Conservation (phyloP, 2,797 vertebrate genomes). For the Limosa lapponica region DNA sequence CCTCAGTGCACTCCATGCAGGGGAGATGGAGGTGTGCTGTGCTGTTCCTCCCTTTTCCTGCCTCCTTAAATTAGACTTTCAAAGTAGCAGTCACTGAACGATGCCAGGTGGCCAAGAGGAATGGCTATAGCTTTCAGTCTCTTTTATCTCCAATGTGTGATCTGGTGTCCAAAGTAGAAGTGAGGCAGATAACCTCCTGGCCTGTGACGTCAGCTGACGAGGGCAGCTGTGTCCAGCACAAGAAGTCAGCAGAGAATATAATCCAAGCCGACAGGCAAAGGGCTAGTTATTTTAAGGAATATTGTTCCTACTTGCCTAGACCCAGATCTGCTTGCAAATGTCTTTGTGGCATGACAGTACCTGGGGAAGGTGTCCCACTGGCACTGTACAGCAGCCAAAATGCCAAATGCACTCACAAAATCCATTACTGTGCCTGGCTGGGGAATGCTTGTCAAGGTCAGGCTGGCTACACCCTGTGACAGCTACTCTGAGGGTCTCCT, state of each 20-base stretch:
- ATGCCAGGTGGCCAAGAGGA: not conserved
- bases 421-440: not conserved
- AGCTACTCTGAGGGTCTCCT: not conserved
- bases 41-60: not conserved
- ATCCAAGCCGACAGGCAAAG: not conserved
- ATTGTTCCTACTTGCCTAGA: not conserved
- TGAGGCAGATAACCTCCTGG: not conserved
- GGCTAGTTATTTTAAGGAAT: not conserved
- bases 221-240: not conserved
- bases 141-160: not conserved
- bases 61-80: not conserved
- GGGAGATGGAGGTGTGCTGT: not conserved
- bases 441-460: not conserved
- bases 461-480: not conserved
- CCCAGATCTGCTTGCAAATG: not conserved
- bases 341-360: not conserved
- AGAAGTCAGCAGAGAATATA: not conserved
- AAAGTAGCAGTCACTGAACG: not conserved
- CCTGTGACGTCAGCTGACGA: not conserved
- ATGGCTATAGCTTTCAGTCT: not conserved
- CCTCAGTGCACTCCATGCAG: not conserved
- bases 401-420: conserved; percentile 11
- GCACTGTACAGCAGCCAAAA: conserved; percentile 1
- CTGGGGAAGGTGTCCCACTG: not conserved
- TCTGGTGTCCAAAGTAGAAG: not conserved